These are phyloP conservation scores for Saguinus midas DNA, from an alignment of 2,113 vertebrate species.

Conservation along the genomic window DNA sequence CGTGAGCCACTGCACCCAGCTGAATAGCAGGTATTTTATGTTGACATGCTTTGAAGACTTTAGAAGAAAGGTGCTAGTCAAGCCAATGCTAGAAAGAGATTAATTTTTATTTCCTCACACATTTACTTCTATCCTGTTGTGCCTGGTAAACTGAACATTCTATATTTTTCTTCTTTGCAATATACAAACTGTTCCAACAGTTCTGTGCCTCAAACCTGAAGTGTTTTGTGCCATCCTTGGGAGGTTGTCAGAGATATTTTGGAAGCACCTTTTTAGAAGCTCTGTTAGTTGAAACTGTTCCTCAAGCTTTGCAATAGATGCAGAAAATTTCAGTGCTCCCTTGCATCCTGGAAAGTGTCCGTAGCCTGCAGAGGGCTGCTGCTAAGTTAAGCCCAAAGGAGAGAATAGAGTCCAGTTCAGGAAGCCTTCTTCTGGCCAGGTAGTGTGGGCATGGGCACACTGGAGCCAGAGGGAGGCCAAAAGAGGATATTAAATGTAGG, in stretches of 20 bases:
- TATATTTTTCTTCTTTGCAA: slow-evolving; percentile 31
- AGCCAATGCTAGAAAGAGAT: slow-evolving; percentile 27
- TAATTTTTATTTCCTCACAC: background rate
- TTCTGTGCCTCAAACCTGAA: background rate
- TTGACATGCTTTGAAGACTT: background rate
- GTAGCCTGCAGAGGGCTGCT: background rate
- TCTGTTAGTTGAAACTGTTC: background rate
- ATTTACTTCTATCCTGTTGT: slow-evolving; percentile 22
- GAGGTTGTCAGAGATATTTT: background rate
- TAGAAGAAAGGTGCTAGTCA: background rate
- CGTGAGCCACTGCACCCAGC: too few relatives aligned
- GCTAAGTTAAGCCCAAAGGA: background rate
- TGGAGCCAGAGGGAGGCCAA: background rate
- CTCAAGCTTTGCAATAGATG: background rate
- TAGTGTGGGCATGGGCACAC: fast-evolving
- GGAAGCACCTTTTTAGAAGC: background rate
- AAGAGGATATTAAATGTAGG: background rate
- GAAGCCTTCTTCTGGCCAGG: background rate
- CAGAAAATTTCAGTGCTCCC: background rate
- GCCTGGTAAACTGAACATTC: background rate
- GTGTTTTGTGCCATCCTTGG: background rate
- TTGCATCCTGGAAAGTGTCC: background rate
- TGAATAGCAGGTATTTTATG: background rate
- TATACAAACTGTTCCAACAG: slow-evolving; percentile 31
- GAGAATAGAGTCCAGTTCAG: background rate